phyloP scores from a whole-genome alignment of 2,797 vertebrate genomes.

The Sebastes iracundus region DNA sequence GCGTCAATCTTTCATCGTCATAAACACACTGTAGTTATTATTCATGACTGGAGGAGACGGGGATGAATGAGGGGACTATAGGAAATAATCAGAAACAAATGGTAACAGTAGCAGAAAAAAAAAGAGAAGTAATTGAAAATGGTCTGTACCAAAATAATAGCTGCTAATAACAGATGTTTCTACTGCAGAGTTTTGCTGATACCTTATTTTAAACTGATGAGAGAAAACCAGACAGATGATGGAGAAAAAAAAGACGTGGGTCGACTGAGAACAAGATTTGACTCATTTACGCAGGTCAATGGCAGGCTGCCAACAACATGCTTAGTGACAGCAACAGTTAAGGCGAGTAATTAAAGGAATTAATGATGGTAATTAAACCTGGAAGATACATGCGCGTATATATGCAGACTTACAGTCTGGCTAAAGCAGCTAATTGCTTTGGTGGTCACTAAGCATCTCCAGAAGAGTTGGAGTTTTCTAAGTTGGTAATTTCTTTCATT shows the following conservation, averaged over 20 bases:
- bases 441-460: background rate
- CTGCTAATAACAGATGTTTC: slow-evolving; percentile 44
- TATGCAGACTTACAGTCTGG: background rate
- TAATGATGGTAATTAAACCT: slow-evolving; percentile 34
- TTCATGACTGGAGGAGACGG: background rate
- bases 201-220: slow-evolving; percentile 11
- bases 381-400: background rate
- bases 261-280: background rate
- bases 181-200: slow-evolving; percentile 12
- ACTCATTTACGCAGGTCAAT: slow-evolving; percentile 15
- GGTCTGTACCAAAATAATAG: slow-evolving; percentile 8
- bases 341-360: slow-evolving; percentile 16
- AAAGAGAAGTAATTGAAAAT: slow-evolving; percentile 29
- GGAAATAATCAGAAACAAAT: slow-evolving; percentile 34
- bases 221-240: background rate
- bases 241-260: background rate
- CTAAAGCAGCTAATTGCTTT: background rate
- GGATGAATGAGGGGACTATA: background rate
- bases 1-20: slow-evolving; percentile 16
- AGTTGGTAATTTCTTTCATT: background rate
- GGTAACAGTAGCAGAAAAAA: background rate
- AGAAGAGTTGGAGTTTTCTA: background rate
- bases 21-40: slow-evolving; percentile 7
- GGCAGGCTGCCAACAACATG: slow-evolving; percentile 1
- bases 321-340: slow-evolving; percentile 23